Evolutionary conservation across 2,888 invertebrate species (phyloP).

Genomic region (Drosophila nr. perissopoda): DNA sequence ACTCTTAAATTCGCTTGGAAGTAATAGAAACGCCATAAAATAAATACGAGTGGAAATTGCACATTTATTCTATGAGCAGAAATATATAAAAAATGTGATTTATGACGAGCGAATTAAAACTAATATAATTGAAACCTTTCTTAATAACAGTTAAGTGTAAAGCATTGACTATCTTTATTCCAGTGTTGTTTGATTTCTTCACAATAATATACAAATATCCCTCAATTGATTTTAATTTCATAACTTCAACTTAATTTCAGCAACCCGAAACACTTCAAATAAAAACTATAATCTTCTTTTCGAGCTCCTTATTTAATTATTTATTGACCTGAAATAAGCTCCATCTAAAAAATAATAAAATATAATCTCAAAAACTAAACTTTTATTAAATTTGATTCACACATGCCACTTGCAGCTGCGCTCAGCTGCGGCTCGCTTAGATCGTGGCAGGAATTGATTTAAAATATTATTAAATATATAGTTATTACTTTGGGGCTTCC

Average conservation of each 20-base stretch:
- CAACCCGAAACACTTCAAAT: background rate
- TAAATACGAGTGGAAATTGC: background rate
- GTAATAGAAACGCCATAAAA: conserved; percentile 14
- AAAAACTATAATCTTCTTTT: background rate
- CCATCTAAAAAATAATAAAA: background rate
- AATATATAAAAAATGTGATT: background rate
- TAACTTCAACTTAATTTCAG: background rate
- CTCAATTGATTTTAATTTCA: background rate
- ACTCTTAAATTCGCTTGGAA: conserved; percentile 11
- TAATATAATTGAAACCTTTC: background rate
- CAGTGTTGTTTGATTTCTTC: background rate
- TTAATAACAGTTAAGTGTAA: background rate
- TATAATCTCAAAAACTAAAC: background rate
- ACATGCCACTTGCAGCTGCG: background rate
- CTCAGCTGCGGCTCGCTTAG: background rate
- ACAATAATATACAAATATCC: background rate
- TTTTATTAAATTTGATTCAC: background rate
- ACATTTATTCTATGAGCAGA: background rate
- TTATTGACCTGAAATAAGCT: background rate
- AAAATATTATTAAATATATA: conserved; percentile 1
- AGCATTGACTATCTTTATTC: background rate
- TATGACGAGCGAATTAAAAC: background rate
- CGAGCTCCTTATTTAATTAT: background rate
- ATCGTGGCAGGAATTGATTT: background rate
- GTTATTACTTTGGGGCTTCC: conserved; percentile 1